Evolutionary conservation across 2,797 vertebrate genomes (phyloP).

Genomic region (Eulemur albifrons): DNA sequence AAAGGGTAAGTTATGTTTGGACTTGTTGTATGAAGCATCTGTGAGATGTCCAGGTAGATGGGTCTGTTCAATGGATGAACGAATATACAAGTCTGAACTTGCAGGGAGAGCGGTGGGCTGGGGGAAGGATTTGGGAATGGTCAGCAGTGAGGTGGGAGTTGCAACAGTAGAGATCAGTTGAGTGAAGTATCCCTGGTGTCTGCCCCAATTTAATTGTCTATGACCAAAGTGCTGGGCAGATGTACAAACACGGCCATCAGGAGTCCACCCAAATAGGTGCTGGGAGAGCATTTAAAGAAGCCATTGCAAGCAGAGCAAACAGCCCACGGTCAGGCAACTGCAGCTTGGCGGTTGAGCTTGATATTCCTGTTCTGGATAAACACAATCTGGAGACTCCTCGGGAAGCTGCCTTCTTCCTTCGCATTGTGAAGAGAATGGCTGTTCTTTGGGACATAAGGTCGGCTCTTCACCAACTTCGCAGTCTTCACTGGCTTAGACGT

Average conservation of each 20-base stretch:
- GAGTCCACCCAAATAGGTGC: neutral
- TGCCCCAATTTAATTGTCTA: neutral
- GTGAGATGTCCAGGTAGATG: neutral
- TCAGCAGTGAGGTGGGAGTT: neutral
- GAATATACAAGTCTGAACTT: neutral
- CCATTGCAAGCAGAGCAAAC: neutral
- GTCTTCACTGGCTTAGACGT: neutral
- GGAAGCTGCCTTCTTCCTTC: neutral
- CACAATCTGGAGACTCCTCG: fast-evolving
- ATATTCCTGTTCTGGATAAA: too few relatives aligned
- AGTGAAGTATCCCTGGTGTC: neutral
- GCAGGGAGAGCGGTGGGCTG: neutral
- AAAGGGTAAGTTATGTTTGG: neutral
- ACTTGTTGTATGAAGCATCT: neutral
- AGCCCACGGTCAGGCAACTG: neutral
- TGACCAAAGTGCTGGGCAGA: neutral
- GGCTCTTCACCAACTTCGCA: neutral
- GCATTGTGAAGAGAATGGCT: neutral
- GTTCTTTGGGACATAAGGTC: neutral
- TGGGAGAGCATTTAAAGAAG: neutral
- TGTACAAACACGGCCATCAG: neutral
- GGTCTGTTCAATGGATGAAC: neutral
- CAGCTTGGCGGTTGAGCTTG: neutral
- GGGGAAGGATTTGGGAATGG: neutral
- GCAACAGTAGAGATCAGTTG: neutral